phyloP scores from a whole-genome alignment of 2,113 vertebrate species.

The Nanorana parkeri region DNA sequence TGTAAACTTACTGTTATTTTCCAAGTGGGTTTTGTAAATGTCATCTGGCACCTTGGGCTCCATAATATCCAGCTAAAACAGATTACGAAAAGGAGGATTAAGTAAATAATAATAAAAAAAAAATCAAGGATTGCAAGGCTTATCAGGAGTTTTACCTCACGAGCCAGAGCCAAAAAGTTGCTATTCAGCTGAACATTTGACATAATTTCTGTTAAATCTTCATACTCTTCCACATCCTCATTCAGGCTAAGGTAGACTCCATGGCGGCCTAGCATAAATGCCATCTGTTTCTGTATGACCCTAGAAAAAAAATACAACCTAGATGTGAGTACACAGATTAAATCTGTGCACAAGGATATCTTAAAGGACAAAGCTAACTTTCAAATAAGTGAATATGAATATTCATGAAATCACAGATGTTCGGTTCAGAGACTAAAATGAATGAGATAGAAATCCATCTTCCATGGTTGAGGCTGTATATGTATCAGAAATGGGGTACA shows the following conservation, averaged over 20 bases:
- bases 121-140: neutral
- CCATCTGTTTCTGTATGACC: conserved; percentile 97
- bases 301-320: conserved; percentile 64
- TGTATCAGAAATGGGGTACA: no score
- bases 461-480: no score
- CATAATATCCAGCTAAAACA: conserved; percentile 93
- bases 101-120: neutral
- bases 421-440: no score
- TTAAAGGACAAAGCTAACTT: no score
- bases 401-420: no score
- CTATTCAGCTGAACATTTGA: conserved; percentile 98
- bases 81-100: neutral
- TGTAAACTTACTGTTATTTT: conserved; percentile 91
- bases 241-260: conserved; percentile 96
- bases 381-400: no score
- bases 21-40: conserved; percentile 98
- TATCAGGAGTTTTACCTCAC: conserved; percentile 81
- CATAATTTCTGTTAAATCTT: conserved; percentile 98
- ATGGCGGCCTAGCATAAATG: conserved; percentile 96
- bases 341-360: no score
- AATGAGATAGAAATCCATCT: no score
- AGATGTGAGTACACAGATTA: no score
- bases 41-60: conserved; percentile 98
- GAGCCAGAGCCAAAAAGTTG: conserved; percentile 94
- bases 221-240: conserved; percentile 95